Base-by-base conservation (phyloP, 2,888 invertebrate species). In the Eupithecia abbreviata region DNA sequence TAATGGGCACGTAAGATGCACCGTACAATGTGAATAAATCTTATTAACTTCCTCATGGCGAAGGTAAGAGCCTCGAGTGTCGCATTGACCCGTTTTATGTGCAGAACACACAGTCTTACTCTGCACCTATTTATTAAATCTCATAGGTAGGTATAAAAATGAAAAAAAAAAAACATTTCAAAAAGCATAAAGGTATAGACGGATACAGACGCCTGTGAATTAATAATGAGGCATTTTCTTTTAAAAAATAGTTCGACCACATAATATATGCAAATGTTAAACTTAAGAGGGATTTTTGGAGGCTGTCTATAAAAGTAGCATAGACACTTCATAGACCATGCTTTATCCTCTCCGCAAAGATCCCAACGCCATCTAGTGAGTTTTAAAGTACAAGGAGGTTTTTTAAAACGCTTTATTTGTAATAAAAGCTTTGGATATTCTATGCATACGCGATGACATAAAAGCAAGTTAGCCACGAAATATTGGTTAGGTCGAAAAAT, bases 11-110 rank as follows among this genome's bases (percentile, higher is more conserved):
- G 76, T 81, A 80, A 77, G 74, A 80, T 80, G 79, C 79, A 81
- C 80, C 80, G 76, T 80, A 81, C 82, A 81, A 72, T 80, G 82
- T 82, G 83, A 84, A 86, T 88, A 88, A 85, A 86, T 86, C 82
- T 85, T 82, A 85, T 86, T 84, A 84, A 85, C 86, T 89, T 89
- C 89, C 89, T 89, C 83, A 84, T 85, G 80, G 82, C 83, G 85
- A 83, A 89, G 89, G 90, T 88, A 89, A 90, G 87, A 88, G 89
- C 91, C 91, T 90, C 90, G 89, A 83, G 84, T 84, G 83, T 90
- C 86, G 85, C 92, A 91, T 90, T 91, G 92, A 91, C 92, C 92
- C 86, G 85, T 84, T 90, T 90, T 83, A 81, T 84, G 83, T 83
- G 71, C 73, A 49, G 30, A 70, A 62, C 42, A 66, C 65, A 68